phyloP scores from a whole-genome alignment of 1,140 invertebrate genomes.

The Diachasma alloeum region DNA sequence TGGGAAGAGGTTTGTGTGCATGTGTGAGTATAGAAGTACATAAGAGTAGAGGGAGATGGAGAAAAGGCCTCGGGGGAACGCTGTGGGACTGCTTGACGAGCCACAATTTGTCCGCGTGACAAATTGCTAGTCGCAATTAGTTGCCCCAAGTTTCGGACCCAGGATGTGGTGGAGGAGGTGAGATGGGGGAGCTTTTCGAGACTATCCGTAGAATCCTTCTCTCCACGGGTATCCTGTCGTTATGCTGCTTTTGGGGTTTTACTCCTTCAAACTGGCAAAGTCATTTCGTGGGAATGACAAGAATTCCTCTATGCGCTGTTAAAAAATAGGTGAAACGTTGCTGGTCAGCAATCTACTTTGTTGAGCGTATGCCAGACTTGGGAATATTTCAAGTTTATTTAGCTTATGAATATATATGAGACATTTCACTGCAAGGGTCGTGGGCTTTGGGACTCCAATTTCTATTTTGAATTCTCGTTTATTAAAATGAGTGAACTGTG shows the following conservation, averaged over 20 bases:
- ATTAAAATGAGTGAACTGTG: too few species aligned
- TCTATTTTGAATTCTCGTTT: too few species aligned
- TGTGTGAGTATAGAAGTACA: neutral
- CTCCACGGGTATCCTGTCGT: neutral
- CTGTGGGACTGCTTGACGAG: constrained; percentile 46
- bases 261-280: neutral
- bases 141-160: constrained; percentile 50
- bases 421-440: too few species aligned
- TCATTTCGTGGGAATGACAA: neutral
- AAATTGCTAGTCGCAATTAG: constrained; percentile 59
- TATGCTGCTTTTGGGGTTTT: neutral
- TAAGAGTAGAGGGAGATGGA: neutral
- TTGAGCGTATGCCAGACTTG: too few species aligned
- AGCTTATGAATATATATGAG: too few species aligned
- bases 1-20: neutral
- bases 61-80: neutral
- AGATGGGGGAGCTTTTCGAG: neutral
- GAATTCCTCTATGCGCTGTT: too few species aligned
- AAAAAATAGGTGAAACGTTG: too few species aligned
- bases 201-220: neutral
- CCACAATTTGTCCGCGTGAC: constrained; percentile 56
- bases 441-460: too few species aligned
- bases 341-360: too few species aligned
- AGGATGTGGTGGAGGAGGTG: constrained; percentile 23
- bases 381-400: too few species aligned